phyloP scores from a whole-genome alignment of 2,797 vertebrate genomes.

The Petrocephalus sullivani region DNA sequence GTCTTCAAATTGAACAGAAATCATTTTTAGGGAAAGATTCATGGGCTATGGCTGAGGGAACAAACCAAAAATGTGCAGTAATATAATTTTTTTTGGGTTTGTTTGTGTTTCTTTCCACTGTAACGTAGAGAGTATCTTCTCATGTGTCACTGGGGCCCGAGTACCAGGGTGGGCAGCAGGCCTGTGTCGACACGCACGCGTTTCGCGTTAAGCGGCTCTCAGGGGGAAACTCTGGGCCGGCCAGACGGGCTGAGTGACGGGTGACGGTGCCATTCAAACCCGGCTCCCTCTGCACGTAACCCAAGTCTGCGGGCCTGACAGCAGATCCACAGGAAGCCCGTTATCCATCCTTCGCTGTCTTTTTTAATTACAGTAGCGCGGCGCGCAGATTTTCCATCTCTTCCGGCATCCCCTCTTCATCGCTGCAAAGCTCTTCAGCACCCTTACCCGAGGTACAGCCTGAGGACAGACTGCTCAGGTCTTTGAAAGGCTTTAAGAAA shows the following conservation, averaged over 20 bases:
- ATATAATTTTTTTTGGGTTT: not conserved
- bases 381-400: not conserved
- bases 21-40: not conserved
- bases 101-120: not conserved
- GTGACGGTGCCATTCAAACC: not conserved
- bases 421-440: not conserved
- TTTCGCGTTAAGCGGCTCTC: not conserved
- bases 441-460: not conserved
- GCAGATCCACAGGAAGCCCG: not conserved
- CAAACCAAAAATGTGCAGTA: not conserved
- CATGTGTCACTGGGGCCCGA: not conserved
- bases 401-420: not conserved
- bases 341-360: not conserved
- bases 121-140: not conserved
- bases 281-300: not conserved
- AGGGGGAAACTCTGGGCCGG: not conserved
- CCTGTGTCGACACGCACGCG: not conserved
- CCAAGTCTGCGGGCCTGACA: not conserved
- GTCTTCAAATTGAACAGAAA: not conserved
- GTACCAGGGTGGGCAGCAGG: not conserved
- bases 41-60: not conserved
- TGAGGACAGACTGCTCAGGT: not conserved
- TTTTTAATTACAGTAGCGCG: slow-evolving; percentile 8
- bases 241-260: not conserved
- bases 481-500: not conserved